Evolutionary conservation across 1,140 invertebrate genomes (phyloP).

Genomic region (Dinoponera quadriceps): DNA sequence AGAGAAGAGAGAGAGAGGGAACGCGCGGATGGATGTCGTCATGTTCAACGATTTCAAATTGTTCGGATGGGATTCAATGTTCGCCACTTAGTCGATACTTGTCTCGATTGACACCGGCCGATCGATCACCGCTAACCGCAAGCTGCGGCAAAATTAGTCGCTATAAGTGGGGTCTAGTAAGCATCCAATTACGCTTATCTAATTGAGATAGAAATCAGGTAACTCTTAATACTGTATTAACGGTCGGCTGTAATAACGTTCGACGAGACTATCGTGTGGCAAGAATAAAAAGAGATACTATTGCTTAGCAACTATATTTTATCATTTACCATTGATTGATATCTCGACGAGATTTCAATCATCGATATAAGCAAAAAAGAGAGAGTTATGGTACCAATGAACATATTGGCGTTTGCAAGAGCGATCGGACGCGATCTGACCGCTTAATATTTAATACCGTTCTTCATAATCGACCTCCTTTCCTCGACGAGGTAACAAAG

Average conservation of each 20-base stretch:
- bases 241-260: neutral
- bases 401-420: neutral
- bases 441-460: neutral
- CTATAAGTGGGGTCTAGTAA: slow-evolving; percentile 7
- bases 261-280: too few species aligned
- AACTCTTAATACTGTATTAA: slow-evolving; percentile 13
- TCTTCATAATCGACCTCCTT: neutral
- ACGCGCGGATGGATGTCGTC: slow-evolving; percentile 19
- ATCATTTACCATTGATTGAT: neutral
- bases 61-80: slow-evolving; percentile 45
- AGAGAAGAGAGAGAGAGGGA: slow-evolving; percentile 19
- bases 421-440: neutral
- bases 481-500: neutral
- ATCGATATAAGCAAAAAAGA: neutral
- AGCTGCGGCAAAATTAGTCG: slow-evolving; percentile 34
- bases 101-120: slow-evolving; percentile 48
- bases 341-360: neutral
- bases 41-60: slow-evolving; percentile 51
- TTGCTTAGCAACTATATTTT: neutral
- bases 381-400: neutral
- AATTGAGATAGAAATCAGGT: slow-evolving; percentile 23
- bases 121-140: slow-evolving; percentile 27
- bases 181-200: slow-evolving; percentile 29
- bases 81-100: slow-evolving; percentile 50
- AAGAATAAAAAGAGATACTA: too few species aligned